Evolutionary conservation across 2,113 vertebrate species (phyloP).

Genomic region (Emydocephalus ijimae): DNA sequence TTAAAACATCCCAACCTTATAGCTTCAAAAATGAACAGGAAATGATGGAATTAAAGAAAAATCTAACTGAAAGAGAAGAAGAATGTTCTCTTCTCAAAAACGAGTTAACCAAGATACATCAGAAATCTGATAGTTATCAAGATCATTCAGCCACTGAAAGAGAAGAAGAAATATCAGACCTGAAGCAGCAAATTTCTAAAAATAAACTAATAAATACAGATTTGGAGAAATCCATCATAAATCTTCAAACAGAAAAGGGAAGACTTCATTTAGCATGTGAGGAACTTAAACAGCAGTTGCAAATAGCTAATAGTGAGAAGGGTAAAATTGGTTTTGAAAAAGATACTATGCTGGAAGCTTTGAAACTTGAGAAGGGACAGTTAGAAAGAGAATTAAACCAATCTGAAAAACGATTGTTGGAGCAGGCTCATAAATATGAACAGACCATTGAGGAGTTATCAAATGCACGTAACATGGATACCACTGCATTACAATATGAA

Average conservation of each 20-base stretch:
- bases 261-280: constrained; percentile 69
- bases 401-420: constrained; percentile 70
- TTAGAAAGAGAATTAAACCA: constrained; percentile 77
- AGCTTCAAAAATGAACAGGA: constrained; percentile 69
- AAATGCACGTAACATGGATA: constrained; percentile 69
- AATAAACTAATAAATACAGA: constrained; percentile 71
- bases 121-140: constrained; percentile 42
- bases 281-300: constrained; percentile 72
- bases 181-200: constrained; percentile 75
- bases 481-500: constrained; percentile 77
- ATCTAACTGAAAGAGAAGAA: constrained; percentile 73
- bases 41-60: constrained; percentile 69
- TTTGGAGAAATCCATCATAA: constrained; percentile 73
- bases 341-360: constrained; percentile 76
- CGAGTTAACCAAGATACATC: constrained; percentile 58
- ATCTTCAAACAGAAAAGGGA: constrained; percentile 81
- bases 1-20: constrained; percentile 71
- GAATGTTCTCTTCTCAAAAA: constrained; percentile 63
- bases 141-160: constrained; percentile 63
- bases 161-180: constrained; percentile 72
- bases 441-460: constrained; percentile 81
- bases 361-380: constrained; percentile 82
- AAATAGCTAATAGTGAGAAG: constrained; percentile 67
- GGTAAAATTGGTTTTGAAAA: constrained; percentile 77
- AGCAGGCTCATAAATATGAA: constrained; percentile 78